Conservation (phyloP, 2,797 vertebrate species). For the Sebastiscus tertius region DNA sequence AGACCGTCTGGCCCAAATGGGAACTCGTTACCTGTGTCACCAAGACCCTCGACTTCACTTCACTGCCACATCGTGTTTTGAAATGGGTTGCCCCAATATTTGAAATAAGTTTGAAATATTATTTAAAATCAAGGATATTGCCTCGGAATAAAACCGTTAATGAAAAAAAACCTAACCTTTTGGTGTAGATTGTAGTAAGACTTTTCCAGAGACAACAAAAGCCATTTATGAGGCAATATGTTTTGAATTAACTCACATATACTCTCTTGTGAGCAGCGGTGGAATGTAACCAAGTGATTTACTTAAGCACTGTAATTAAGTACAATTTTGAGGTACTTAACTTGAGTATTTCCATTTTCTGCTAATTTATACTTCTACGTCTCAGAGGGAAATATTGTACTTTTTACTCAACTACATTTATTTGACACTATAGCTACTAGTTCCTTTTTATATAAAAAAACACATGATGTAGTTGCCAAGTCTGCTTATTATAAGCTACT, state of each 20-base stretch:
- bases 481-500: too few relatives aligned
- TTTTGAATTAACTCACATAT: not conserved
- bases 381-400: too few relatives aligned
- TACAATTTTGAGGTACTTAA: too few relatives aligned
- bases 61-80: slow-evolving; percentile 2
- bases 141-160: not conserved
- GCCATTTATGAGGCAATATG: not conserved
- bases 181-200: accelerated
- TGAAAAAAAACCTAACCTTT: not conserved
- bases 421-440: too few relatives aligned
- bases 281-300: too few relatives aligned
- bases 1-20: slow-evolving; percentile 56
- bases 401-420: too few relatives aligned
- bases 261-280: not conserved
- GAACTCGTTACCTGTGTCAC: slow-evolving; percentile 76
- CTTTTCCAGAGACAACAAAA: not conserved
- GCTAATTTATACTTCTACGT: too few relatives aligned
- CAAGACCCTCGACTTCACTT: slow-evolving; percentile 53
- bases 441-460: too few relatives aligned
- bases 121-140: not conserved
- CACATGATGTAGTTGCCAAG: too few relatives aligned
- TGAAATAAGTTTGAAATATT: not conserved
- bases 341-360: too few relatives aligned
- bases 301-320: too few relatives aligned
- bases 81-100: slow-evolving; percentile 31